Conservation (phyloP, 2,113 vertebrate species). For the Argyrosomus japonicus region DNA sequence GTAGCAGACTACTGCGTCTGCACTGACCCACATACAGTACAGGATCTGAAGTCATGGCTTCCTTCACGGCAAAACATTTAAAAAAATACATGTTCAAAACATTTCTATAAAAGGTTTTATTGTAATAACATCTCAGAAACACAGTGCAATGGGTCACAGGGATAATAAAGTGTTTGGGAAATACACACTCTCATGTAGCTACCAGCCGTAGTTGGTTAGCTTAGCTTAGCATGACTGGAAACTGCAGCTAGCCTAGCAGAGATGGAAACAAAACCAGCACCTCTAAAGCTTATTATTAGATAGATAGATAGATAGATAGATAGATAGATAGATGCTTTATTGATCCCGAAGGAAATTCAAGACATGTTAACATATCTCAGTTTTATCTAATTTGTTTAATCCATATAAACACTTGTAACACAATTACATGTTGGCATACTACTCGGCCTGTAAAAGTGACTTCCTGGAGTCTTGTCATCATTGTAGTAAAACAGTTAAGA, state of each 20-base stretch:
- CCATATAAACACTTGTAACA: not conserved
- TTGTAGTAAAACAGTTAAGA: not conserved
- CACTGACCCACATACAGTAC: not conserved
- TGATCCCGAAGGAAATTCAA: no score
- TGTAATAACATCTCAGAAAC: not conserved
- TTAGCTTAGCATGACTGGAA: not conserved
- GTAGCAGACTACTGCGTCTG: not conserved
- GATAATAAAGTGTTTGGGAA: no score
- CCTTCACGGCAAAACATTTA: no score
- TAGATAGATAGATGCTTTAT: no score
- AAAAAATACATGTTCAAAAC: not conserved
- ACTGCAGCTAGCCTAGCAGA: not conserved
- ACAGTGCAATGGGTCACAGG: no score
- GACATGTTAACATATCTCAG: no score
- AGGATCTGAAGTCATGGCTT: slow-evolving; percentile 1
- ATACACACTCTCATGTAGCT: not conserved
- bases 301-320: no score
- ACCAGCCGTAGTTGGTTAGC: not conserved
- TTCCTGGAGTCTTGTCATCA: not conserved
- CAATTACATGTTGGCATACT: not conserved
- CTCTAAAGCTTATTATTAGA: no score
- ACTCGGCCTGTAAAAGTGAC: not conserved
- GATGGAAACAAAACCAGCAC: not conserved
- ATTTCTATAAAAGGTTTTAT: not conserved
- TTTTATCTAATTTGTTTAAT: not conserved